Conservation (phyloP, 2,113 vertebrate species). For the Phrynocephalus versicolor region DNA sequence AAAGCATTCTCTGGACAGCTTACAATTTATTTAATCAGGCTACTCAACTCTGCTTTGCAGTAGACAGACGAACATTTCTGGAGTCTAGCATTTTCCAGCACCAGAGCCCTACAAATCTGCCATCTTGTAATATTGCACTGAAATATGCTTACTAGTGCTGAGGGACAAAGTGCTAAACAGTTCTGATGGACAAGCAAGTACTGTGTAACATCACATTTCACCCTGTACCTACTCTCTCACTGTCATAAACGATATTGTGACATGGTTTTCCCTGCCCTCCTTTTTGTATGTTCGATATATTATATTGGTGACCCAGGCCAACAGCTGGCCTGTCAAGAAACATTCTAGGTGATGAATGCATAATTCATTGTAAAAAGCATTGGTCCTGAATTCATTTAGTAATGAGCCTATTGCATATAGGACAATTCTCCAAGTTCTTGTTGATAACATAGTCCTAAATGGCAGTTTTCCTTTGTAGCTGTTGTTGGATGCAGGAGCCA, state of each 20-base stretch:
- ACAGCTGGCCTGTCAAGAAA: neutral
- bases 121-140: neutral
- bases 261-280: neutral
- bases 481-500: conserved; percentile 92
- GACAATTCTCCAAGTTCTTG: neutral
- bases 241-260: neutral
- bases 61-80: neutral
- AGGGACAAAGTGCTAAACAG: neutral
- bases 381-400: neutral
- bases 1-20: too few species aligned
- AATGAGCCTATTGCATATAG: neutral
- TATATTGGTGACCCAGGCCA: neutral
- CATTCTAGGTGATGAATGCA: neutral
- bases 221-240: neutral
- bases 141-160: neutral
- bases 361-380: neutral
- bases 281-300: neutral
- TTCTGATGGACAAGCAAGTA: neutral
- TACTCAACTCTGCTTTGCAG: neutral
- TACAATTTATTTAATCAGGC: too few species aligned
- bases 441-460: conserved; percentile 48
- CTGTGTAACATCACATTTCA: neutral
- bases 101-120: neutral
- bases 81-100: neutral
- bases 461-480: conserved; percentile 79